phyloP scores from a whole-genome alignment of 2,113 vertebrate genomes.

The Brienomyrus longianalis region DNA sequence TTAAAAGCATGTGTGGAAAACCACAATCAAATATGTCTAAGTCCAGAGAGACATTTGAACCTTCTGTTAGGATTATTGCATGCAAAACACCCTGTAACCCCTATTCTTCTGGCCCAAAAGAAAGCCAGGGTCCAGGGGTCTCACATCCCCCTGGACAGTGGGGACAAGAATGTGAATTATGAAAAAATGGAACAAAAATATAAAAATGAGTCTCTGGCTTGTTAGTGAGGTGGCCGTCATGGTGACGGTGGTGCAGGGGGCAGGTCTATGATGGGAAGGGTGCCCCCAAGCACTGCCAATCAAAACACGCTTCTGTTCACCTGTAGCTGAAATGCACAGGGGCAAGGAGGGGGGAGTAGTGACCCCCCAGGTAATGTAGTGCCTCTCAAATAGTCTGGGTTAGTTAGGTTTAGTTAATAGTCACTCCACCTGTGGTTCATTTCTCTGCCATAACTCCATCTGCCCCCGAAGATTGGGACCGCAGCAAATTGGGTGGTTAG shows the following conservation, averaged over 20 bases:
- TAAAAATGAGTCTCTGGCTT: background rate
- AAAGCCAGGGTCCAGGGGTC: background rate
- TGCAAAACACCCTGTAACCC: background rate
- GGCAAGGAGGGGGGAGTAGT: background rate
- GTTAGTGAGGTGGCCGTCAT: background rate
- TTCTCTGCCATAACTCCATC: background rate
- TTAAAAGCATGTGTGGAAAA: background rate
- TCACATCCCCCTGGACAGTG: background rate
- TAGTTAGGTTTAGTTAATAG: background rate
- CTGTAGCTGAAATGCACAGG: background rate
- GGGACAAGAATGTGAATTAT: background rate
- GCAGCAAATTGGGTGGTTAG: background rate
- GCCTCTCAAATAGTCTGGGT: background rate
- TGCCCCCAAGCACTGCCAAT: background rate
- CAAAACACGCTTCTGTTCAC: background rate
- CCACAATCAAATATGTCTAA: background rate
- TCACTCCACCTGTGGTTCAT: background rate
- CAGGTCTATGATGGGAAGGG: background rate
- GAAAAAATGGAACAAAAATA: background rate
- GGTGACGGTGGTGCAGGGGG: background rate
- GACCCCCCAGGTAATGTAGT: background rate
- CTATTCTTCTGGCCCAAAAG: background rate
- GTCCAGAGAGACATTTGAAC: background rate
- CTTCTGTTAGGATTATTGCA: background rate
- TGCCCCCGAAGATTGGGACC: background rate